A percentile compares a stretch with the other conserved stretches of the same genome.
Evolutionary conservation across 2,888 invertebrate genomes (phyloP).

Genomic region (Nebria brevicollis): DNA sequence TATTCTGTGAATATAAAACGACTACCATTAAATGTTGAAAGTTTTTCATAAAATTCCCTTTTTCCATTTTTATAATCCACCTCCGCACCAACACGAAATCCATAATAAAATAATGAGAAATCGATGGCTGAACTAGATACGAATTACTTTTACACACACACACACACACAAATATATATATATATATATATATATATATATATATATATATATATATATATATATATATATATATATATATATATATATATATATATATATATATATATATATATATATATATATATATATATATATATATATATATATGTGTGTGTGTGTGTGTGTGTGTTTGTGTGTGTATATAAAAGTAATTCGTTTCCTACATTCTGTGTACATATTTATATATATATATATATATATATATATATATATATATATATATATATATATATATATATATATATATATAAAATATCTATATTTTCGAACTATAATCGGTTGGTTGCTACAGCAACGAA

Average conservation of each 20-base stretch:
- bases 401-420: background rate
- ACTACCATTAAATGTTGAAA: background rate
- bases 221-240: too few relatives aligned
- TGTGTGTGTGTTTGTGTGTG: too few relatives aligned
- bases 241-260: background rate
- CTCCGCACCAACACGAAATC: background rate
- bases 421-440: background rate
- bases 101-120: background rate
- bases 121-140: background rate
- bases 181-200: too few relatives aligned
- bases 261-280: too few relatives aligned
- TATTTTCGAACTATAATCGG: background rate
- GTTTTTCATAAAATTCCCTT: background rate
- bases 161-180: too few relatives aligned
- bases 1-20: background rate
- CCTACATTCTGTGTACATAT: background rate
- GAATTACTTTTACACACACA: background rate
- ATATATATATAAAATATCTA: too few relatives aligned
- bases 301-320: too few relatives aligned
- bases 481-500: slow-evolving; percentile 6
- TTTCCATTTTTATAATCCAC: too few relatives aligned
- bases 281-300: too few relatives aligned
- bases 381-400: background rate
- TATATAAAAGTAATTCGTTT: background rate
- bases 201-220: too few relatives aligned